A percentile compares a stretch with the other conserved stretches of the same genome.
Evolutionary conservation across 2,797 vertebrate genomes (phyloP).

Genomic region (Phoebastria nigripes): DNA sequence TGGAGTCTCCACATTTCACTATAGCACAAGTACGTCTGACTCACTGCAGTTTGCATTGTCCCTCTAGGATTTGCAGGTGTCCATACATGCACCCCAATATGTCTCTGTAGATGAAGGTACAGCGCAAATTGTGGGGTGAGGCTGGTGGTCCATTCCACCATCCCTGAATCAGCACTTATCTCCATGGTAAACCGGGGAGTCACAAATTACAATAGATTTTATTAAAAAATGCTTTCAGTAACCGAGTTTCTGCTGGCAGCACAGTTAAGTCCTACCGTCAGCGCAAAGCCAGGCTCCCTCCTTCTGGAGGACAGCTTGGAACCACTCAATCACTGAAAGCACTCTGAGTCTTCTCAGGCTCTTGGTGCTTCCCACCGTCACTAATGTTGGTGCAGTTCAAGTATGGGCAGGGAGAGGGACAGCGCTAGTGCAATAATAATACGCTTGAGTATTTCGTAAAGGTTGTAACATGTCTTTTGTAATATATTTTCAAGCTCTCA

Average conservation of each 20-base stretch:
- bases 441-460: background rate
- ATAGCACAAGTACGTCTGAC: background rate
- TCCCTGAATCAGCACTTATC: accelerated
- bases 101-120: background rate
- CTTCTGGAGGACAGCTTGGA: background rate
- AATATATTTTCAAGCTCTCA: background rate
- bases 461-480: background rate
- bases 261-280: background rate
- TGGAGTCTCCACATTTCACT: background rate
- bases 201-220: background rate
- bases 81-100: accelerated
- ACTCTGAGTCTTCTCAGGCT: background rate
- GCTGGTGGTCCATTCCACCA: background rate
- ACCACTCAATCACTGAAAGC: background rate
- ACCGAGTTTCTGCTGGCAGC: background rate
- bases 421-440: background rate
- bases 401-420: background rate
- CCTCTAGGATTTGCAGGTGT: background rate
- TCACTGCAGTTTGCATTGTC: background rate
- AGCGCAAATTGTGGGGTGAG: background rate
- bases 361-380: accelerated
- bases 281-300: background rate
- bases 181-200: background rate
- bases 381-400: background rate
- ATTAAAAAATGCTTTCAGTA: background rate